A percentile compares a stretch with the other conserved stretches of the same genome.
phyloP scores from a whole-genome alignment of 2,113 vertebrate genomes.

The Cinclus mexicanus region DNA sequence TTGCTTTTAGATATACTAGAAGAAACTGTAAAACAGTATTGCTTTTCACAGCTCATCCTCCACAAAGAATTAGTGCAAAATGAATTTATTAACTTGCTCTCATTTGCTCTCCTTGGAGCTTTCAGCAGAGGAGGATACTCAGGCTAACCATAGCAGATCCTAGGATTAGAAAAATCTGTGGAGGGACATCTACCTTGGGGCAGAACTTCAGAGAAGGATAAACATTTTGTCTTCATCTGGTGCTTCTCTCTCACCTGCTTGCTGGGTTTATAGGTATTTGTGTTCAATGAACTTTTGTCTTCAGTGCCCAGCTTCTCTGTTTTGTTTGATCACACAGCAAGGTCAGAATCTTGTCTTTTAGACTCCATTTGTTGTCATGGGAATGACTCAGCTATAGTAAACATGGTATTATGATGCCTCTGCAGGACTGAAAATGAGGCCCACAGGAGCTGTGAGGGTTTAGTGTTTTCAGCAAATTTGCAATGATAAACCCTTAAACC shows the following conservation, averaged over 20 bases:
- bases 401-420: slow-evolving; percentile 27
- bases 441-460: slow-evolving; percentile 21
- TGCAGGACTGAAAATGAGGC: slow-evolving; percentile 52
- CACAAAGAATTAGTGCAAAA: not conserved
- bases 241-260: not conserved
- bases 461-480: slow-evolving; percentile 38
- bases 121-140: not conserved
- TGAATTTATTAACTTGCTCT: not conserved
- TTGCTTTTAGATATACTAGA: not conserved
- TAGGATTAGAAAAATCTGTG: not conserved
- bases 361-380: slow-evolving; percentile 58
- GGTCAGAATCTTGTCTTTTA: slow-evolving; percentile 27
- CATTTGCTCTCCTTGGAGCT: not conserved
- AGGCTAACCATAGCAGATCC: not conserved
- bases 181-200: not conserved
- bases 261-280: not conserved
- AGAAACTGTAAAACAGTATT: not conserved
- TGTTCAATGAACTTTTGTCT: slow-evolving; percentile 4
- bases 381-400: slow-evolving; percentile 39
- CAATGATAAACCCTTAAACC: slow-evolving; percentile 13
- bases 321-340: slow-evolving; percentile 24
- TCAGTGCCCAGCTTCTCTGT: not conserved
- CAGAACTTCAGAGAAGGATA: not conserved
- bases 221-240: not conserved
- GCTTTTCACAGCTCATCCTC: not conserved